These are phyloP conservation scores for Odontamblyopus lacepedii DNA, from an alignment of 2,797 vertebrate genomes.

Conservation along the genomic window DNA sequence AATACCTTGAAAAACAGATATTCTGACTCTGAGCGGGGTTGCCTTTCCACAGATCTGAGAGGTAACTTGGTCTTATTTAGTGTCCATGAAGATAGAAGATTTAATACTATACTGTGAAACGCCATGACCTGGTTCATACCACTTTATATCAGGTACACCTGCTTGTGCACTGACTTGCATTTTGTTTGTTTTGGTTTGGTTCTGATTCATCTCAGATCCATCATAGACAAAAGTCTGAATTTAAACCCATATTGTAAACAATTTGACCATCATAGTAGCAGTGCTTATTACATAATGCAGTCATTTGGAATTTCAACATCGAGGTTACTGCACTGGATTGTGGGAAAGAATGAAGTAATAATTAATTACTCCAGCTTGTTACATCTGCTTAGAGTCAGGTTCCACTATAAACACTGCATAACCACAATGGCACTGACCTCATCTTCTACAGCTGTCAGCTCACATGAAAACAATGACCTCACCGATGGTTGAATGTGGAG, in stretches of 20 bases:
- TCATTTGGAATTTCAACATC: not conserved
- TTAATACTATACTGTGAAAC: too few relatives aligned
- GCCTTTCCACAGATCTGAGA: too few relatives aligned
- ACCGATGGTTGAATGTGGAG: constrained; percentile 20
- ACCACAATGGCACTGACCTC: constrained; percentile 29
- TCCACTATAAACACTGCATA: constrained; percentile 17
- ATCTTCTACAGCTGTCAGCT: constrained; percentile 46
- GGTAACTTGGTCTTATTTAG: too few relatives aligned
- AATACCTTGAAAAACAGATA: too few relatives aligned
- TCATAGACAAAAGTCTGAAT: not conserved
- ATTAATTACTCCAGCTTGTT: not conserved
- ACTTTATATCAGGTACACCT: not conserved
- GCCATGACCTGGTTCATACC: too few relatives aligned
- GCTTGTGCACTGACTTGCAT: not conserved
- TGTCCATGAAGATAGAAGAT: too few relatives aligned
- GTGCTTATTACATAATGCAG: not conserved
- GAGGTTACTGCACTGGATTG: not conserved
- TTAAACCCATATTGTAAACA: not conserved
- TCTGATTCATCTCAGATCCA: not conserved
- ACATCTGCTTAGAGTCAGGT: constrained; percentile 12
- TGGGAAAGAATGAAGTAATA: constrained; percentile 20
- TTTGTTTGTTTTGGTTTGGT: not conserved
- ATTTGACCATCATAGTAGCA: not conserved
- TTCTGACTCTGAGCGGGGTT: too few relatives aligned
- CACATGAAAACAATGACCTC: constrained; percentile 52